Evolutionary conservation across 2,113 vertebrate species (phyloP).

Genomic region (cat (Felis catus)): DNA sequence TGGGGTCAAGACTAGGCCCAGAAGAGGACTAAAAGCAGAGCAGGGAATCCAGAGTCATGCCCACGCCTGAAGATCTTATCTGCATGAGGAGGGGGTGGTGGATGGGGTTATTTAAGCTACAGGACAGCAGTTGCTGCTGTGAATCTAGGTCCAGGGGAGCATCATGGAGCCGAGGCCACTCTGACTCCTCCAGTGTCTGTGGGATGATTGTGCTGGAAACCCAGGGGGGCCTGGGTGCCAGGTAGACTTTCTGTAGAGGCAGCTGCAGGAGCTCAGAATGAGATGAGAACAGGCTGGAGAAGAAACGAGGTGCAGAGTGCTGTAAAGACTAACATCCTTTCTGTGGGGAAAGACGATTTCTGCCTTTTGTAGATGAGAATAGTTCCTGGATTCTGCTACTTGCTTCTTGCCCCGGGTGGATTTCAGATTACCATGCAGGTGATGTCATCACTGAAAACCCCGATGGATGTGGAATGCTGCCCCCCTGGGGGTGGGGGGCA

Average conservation of each 20-base stretch:
- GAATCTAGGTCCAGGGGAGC: not conserved
- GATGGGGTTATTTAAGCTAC: not conserved
- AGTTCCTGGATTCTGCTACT: not conserved
- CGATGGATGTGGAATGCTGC: rapidly evolving
- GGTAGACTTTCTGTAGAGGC: not conserved
- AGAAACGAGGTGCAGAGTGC: not conserved
- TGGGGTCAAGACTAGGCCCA: not conserved
- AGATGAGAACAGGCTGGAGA: not conserved
- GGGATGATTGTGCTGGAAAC: not conserved
- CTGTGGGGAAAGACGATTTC: not conserved
- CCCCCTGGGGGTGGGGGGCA: too few relatives aligned
- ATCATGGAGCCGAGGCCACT: rapidly evolving
- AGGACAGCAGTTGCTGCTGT: not conserved
- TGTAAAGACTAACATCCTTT: not conserved
- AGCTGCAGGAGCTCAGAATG: not conserved
- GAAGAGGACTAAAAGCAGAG: not conserved
- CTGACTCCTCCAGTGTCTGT: not conserved
- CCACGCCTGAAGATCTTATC: not conserved
- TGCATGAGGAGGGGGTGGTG: rapidly evolving
- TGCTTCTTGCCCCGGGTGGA: not conserved
- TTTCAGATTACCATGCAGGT: not conserved
- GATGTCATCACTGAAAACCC: not conserved
- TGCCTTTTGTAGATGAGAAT: not conserved
- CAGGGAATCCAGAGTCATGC: not conserved
- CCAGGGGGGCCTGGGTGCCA: not conserved